phyloP scores from a whole-genome alignment of 2,888 invertebrate genomes.

The Resseliella maxima region DNA sequence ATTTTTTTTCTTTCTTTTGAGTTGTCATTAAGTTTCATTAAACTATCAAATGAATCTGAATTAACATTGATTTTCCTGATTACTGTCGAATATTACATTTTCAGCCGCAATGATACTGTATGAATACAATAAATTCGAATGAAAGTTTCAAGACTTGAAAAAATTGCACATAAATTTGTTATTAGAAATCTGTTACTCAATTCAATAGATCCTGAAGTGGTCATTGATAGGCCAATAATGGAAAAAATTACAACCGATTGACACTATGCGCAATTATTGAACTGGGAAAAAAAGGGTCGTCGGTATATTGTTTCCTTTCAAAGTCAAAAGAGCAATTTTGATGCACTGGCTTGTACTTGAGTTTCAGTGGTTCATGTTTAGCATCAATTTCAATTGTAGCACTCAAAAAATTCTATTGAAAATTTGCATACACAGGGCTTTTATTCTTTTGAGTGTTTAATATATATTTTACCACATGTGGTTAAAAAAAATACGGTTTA shows the following conservation, averaged over 20 bases:
- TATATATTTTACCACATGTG: constrained; percentile 54
- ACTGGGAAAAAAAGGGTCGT: neutral
- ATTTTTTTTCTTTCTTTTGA: neutral
- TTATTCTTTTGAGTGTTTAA: neutral
- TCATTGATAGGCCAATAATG: constrained; percentile 38
- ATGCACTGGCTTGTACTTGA: neutral
- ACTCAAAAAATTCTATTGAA: neutral
- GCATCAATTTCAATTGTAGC: neutral
- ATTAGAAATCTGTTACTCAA: neutral
- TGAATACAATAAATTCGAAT: too few species aligned
- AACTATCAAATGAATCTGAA: too few species aligned
- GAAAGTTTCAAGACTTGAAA: too few species aligned
- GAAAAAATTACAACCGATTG: neutral
- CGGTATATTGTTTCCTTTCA: neutral
- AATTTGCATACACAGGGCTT: constrained; percentile 21
- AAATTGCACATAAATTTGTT: too few species aligned
- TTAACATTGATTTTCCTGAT: too few species aligned
- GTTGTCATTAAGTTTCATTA: neutral
- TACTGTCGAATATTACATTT: too few species aligned
- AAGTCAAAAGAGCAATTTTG: constrained; percentile 45
- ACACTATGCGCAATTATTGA: constrained; percentile 35
- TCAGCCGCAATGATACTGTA: too few species aligned
- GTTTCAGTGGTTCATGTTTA: neutral
- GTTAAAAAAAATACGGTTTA: too few species aligned
- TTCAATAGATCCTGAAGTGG: constrained; percentile 17